These are phyloP conservation scores for Heliconius ismenius DNA, from an alignment of 2,888 invertebrate genomes.

Conservation along the genomic window DNA sequence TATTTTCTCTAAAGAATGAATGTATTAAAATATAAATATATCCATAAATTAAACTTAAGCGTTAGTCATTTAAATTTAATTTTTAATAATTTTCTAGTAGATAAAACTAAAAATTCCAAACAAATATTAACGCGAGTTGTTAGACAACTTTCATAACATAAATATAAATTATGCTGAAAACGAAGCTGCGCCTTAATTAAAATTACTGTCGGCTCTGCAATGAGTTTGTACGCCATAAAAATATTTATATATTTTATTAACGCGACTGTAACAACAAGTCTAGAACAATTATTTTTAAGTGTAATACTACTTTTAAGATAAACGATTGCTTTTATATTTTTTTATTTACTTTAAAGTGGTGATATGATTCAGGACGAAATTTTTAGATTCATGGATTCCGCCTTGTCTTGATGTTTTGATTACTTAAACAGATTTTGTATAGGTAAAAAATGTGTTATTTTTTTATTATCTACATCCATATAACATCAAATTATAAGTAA, in stretches of 20 bases:
- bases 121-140: slow-evolving; percentile 23
- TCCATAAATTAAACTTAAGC: not conserved
- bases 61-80: not conserved
- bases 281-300: slow-evolving; percentile 7
- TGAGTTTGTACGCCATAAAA: slow-evolving; percentile 15
- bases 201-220: slow-evolving; percentile 17
- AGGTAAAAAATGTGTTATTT: no score
- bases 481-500: no score
- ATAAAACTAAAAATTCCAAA: slow-evolving; percentile 15
- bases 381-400: no score
- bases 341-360: not conserved
- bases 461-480: no score
- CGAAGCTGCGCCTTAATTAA: slow-evolving; percentile 24
- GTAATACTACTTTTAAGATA: slow-evolving; percentile 10
- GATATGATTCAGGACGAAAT: no score
- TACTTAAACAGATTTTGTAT: no score
- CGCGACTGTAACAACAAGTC: not conserved
- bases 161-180: slow-evolving; percentile 23
- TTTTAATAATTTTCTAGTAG: not conserved
- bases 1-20: no score
- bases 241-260: slow-evolving; percentile 11
- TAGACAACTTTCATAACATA: slow-evolving; percentile 1
- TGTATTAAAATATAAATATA: not conserved
- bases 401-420: no score
- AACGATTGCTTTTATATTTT: slow-evolving; percentile 5